These are phyloP conservation scores for Trachelus troglodyta DNA, from an alignment of 2,888 invertebrate species.

Conservation along the genomic window DNA sequence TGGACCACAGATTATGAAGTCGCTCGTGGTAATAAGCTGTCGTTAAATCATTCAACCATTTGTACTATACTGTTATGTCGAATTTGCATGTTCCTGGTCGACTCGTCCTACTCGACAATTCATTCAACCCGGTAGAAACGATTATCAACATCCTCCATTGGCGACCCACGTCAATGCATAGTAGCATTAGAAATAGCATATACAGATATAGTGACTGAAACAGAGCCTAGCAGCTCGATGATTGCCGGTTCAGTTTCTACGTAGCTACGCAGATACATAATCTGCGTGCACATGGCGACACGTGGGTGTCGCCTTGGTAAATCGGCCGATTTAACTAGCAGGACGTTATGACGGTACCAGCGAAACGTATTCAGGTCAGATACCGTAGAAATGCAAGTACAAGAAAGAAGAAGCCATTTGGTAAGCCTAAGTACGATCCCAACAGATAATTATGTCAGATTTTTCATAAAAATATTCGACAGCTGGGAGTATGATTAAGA, in stretches of 20 bases:
- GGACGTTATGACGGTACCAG: conserved; percentile 2
- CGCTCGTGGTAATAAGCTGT: not conserved
- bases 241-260: not conserved
- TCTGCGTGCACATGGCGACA: not conserved
- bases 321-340: not conserved
- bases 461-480: not conserved
- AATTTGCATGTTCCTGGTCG: not conserved
- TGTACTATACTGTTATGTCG: not conserved
- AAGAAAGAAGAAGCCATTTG: conserved; percentile 41
- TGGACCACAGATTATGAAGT: not conserved
- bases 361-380: conserved; percentile 46
- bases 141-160: not conserved
- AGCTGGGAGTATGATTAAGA: not conserved
- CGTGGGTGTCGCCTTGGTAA: not conserved
- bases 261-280: not conserved
- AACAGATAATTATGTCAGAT: not conserved
- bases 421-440: conserved; percentile 25
- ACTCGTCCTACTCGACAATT: not conserved
- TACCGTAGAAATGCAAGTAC: conserved; percentile 43
- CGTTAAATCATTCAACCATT: not conserved
- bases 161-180: not conserved
- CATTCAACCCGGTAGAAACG: not conserved
- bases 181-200: not conserved
- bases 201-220: not conserved
- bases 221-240: not conserved